Conservation (phyloP, 2,113 vertebrate genomes). For the Saguinus imperator region DNA sequence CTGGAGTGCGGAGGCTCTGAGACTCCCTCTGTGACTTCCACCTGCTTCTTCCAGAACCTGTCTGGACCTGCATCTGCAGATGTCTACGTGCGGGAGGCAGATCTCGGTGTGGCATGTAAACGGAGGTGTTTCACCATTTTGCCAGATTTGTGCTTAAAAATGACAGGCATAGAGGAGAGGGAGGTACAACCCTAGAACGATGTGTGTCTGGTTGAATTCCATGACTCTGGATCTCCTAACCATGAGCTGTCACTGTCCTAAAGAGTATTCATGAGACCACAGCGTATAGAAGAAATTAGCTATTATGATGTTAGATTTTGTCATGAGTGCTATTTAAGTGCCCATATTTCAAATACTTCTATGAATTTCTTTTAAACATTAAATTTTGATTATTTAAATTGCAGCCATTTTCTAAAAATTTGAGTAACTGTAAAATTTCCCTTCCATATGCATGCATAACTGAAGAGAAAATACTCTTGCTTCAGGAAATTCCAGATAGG, state of each 20-base stretch:
- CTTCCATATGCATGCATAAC: background rate
- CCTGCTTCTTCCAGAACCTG: background rate
- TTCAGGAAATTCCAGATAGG: background rate
- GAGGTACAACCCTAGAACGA: background rate
- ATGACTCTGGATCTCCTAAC: fast-evolving
- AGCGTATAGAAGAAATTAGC: fast-evolving
- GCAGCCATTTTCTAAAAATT: background rate
- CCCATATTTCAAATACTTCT: background rate
- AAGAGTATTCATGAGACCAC: too few relatives aligned
- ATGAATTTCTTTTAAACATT: background rate
- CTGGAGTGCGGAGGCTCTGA: fast-evolving
- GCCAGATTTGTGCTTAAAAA: background rate
- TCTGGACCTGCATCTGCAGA: background rate
- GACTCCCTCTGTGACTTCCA: fast-evolving
- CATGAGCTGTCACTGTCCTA: fast-evolving
- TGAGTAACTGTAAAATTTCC: background rate
- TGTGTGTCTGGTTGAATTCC: background rate
- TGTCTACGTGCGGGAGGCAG: background rate
- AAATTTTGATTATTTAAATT: background rate
- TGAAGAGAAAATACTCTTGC: background rate
- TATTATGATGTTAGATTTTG: background rate
- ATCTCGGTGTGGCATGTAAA: background rate
- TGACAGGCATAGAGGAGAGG: background rate
- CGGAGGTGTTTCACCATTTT: background rate
- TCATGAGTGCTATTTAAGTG: background rate